Conservation (phyloP, 2,797 vertebrate genomes). For the Danio tinwini region DNA sequence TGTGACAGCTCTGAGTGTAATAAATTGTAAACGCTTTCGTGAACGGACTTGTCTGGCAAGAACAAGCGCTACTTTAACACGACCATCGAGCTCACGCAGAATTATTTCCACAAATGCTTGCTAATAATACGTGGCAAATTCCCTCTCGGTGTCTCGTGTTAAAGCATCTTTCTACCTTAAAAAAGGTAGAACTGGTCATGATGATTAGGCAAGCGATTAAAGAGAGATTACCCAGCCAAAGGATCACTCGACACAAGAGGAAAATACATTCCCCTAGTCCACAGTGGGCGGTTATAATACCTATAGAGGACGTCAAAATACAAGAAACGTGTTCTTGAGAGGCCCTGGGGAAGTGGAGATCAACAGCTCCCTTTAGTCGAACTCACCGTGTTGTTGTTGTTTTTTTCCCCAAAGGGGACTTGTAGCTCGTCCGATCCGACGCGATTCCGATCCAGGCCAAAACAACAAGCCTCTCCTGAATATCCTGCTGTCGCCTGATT, state of each 20-base stretch:
- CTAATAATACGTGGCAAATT: background rate
- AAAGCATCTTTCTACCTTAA: background rate
- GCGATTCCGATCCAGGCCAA: background rate
- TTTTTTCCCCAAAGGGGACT: conserved; percentile 7
- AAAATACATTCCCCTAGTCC: background rate
- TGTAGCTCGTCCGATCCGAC: conserved; percentile 29
- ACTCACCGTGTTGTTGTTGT: conserved; percentile 41
- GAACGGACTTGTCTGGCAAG: background rate
- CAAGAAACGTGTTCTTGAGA: background rate
- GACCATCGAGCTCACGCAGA: background rate
- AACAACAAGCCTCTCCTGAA: background rate
- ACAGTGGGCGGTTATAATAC: background rate
- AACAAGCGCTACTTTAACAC: background rate
- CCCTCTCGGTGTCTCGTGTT: background rate
- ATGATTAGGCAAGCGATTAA: conserved; percentile 19
- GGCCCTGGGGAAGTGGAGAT: conserved; percentile 21
- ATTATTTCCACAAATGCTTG: background rate
- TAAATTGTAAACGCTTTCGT: background rate
- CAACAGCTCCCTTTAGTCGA: conserved; percentile 8
- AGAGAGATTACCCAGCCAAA: conserved; percentile 23
- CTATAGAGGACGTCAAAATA: conserved; percentile 11
- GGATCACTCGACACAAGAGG: conserved; percentile 1
- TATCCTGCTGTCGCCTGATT: background rate
- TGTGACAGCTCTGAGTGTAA: background rate
- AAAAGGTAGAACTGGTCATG: background rate